These are phyloP conservation scores for Carpatolechia fugitivella DNA, from an alignment of 2,888 invertebrate species.

Conservation along the genomic window DNA sequence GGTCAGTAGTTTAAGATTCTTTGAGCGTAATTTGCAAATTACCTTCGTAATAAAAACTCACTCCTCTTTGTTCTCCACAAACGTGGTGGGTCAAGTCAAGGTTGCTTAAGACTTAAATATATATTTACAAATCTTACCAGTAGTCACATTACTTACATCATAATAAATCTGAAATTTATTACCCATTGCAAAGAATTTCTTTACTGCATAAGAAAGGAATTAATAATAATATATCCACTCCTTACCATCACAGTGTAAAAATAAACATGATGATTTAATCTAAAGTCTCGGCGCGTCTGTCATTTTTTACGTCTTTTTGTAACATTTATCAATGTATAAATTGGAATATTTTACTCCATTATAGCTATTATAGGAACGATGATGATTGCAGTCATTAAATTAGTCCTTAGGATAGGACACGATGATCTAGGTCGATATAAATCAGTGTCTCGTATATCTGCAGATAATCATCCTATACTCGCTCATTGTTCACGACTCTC, in stretches of 20 bases:
- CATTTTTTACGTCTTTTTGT: background rate
- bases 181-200: too few relatives aligned
- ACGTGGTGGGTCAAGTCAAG: background rate
- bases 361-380: conserved; percentile 30
- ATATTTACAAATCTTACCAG: too few relatives aligned
- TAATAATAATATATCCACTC: too few relatives aligned
- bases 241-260: background rate
- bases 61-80: background rate
- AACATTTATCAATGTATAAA: background rate
- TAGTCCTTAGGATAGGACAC: conserved; percentile 27
- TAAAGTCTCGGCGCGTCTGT: conserved; percentile 5
- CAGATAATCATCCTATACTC: conserved; percentile 55
- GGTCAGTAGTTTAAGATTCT: background rate
- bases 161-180: too few relatives aligned
- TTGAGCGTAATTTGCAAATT: background rate
- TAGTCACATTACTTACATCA: too few relatives aligned
- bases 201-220: too few relatives aligned
- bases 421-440: conserved; percentile 47
- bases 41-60: background rate
- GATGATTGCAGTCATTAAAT: conserved; percentile 35
- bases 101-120: too few relatives aligned
- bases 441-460: conserved; percentile 40
- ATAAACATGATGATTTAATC: conserved; percentile 4
- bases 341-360: conserved; percentile 23
- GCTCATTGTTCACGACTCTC: conserved; percentile 57